phyloP scores from a whole-genome alignment of 2,888 invertebrate species.

The Hipparchia sbordonii region DNA sequence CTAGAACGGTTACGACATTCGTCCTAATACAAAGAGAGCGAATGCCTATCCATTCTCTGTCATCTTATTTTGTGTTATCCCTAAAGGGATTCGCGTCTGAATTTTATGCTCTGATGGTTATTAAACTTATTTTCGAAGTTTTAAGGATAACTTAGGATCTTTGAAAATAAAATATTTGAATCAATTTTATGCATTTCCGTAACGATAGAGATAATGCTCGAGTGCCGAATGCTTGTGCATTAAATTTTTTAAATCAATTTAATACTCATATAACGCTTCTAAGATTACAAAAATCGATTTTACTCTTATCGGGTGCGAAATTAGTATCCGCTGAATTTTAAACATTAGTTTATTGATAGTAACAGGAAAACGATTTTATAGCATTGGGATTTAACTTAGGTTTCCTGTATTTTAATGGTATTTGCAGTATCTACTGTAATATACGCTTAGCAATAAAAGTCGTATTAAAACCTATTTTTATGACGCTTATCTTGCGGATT shows the following conservation, averaged over 20 bases:
- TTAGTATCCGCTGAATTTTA: not conserved
- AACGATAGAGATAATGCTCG: too few relatives aligned
- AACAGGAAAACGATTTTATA: not conserved
- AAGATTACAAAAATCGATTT: not conserved
- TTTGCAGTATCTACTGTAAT: not conserved
- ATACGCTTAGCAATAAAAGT: not conserved
- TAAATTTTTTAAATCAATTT: too few relatives aligned
- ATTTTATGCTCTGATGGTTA: not conserved
- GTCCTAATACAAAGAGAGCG: too few relatives aligned
- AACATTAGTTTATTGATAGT: not conserved
- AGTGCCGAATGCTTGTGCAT: too few relatives aligned
- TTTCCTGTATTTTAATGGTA: not conserved
- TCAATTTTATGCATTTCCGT: constrained; percentile 1
- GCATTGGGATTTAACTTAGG: not conserved
- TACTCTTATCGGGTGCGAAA: not conserved
- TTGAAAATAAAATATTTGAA: too few relatives aligned
- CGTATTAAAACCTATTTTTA: not conserved
- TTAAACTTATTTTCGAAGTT: not conserved
- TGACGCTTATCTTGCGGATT: not conserved
- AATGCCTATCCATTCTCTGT: too few relatives aligned
- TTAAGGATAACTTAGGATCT: too few relatives aligned
- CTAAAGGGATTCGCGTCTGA: too few relatives aligned
- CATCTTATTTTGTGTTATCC: too few relatives aligned
- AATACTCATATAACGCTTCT: too few relatives aligned
- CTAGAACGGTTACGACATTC: too few relatives aligned